These are phyloP conservation scores for Danio tinwini DNA, from an alignment of 2,797 vertebrate species.

Conservation along the genomic window DNA sequence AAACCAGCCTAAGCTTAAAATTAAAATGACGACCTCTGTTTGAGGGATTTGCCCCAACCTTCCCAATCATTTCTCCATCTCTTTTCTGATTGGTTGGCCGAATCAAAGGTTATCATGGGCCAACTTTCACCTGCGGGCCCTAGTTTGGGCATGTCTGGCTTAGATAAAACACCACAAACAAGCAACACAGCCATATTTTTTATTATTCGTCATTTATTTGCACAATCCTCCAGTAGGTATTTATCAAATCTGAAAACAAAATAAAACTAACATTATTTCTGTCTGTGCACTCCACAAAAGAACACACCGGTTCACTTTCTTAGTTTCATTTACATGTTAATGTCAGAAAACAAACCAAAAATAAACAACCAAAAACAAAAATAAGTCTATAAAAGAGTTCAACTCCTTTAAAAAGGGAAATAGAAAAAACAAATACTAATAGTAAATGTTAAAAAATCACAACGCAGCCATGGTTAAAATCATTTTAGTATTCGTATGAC, in stretches of 20 bases:
- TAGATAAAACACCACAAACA: background rate
- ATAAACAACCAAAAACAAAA: background rate
- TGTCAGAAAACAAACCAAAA: slow-evolving; percentile 55
- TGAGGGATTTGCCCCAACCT: too few relatives aligned
- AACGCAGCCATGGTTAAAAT: slow-evolving; percentile 58
- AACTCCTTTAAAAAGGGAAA: slow-evolving; percentile 62
- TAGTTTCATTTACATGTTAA: slow-evolving; percentile 56
- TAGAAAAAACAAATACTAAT: slow-evolving; percentile 59
- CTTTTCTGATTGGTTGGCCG: too few relatives aligned
- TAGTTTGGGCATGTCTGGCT: too few relatives aligned
- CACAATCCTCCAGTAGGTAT: slow-evolving; percentile 54
- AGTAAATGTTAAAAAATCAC: slow-evolving; percentile 53
- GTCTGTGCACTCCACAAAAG: slow-evolving; percentile 52
- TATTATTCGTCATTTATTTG: slow-evolving; percentile 50
- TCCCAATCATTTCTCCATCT: too few relatives aligned
- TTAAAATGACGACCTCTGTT: too few relatives aligned
- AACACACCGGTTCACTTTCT: slow-evolving; percentile 52
- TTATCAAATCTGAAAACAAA: slow-evolving; percentile 60
- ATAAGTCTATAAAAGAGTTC: slow-evolving; percentile 61
- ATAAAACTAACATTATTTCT: slow-evolving; percentile 40
- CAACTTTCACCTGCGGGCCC: too few relatives aligned
- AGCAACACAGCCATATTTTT: slow-evolving; percentile 9
- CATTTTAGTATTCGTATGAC: slow-evolving; percentile 54
- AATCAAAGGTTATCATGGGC: too few relatives aligned
- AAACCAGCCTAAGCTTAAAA: too few relatives aligned